A percentile compares a stretch with the other conserved stretches of the same genome.
Conservation (phyloP, 2,113 vertebrate species). For the Cryptoleucopteryx plumbea region DNA sequence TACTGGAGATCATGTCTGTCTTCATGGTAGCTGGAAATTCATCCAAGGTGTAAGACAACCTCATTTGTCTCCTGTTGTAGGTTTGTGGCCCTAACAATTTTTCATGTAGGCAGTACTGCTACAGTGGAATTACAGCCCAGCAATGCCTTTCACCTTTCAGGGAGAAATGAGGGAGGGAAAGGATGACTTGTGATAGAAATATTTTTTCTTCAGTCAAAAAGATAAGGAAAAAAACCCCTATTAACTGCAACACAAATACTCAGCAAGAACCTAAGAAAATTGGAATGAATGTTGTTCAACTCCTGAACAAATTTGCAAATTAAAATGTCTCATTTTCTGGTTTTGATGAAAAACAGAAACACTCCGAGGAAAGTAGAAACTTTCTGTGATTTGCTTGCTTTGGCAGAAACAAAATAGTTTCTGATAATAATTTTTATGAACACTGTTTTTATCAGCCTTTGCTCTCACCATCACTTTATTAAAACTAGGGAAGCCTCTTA, state of each 20-base stretch:
- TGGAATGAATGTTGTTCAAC: constrained; percentile 6
- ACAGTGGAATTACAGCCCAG: not conserved
- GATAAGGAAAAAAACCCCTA: not conserved
- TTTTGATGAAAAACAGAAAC: constrained; percentile 49
- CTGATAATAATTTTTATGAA: not conserved
- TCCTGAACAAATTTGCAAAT: constrained; percentile 13
- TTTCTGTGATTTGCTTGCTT: constrained; percentile 8
- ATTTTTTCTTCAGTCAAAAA: constrained; percentile 47
- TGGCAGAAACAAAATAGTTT: not conserved
- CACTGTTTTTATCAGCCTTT: not conserved
- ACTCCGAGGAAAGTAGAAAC: not conserved
- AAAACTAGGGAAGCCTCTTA: not conserved
- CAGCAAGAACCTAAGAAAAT: not conserved
- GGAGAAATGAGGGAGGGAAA: not conserved
- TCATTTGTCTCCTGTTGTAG: not conserved
- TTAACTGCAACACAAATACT: not conserved
- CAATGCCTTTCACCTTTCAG: not conserved
- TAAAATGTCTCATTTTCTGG: constrained; percentile 39
- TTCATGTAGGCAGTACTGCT: not conserved
- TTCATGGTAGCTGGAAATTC: constrained; percentile 31
- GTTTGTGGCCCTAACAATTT: not conserved
- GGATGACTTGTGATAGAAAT: constrained; percentile 26
- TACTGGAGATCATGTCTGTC: not conserved
- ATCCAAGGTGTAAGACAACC: not conserved
- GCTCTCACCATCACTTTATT: not conserved